phyloP scores from a whole-genome alignment of 2,797 vertebrate genomes.

The Acestrorhynchus altus region DNA sequence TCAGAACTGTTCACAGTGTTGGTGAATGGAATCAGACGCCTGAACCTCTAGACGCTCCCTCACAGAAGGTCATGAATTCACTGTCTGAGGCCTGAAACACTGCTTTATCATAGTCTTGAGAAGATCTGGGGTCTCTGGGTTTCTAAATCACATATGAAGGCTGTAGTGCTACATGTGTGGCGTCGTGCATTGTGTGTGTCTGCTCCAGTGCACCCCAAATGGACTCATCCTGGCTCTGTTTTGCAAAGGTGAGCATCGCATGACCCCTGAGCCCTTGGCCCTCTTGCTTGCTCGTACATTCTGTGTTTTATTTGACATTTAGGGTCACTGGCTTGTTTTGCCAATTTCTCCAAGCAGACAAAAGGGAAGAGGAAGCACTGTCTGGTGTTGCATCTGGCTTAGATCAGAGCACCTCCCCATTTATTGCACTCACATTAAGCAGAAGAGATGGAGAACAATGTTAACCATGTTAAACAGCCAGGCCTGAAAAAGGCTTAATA shows the following conservation, averaged over 20 bases:
- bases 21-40: too few relatives aligned
- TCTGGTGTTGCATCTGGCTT: conserved; percentile 19
- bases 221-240: not conserved
- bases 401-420: not conserved
- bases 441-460: not conserved
- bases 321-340: not conserved
- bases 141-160: too few relatives aligned
- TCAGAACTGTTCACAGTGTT: too few relatives aligned
- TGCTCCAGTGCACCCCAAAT: conserved; percentile 17
- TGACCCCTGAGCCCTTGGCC: not conserved
- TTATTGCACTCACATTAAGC: not conserved
- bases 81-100: too few relatives aligned
- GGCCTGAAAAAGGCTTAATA: not conserved
- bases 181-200: conserved; percentile 1
- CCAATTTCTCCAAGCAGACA: not conserved
- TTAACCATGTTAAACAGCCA: not conserved
- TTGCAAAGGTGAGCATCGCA: conserved; percentile 23
- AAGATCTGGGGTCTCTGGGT: too few relatives aligned
- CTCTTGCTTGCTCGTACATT: conserved; percentile 9
- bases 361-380: not conserved
- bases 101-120: too few relatives aligned
- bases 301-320: conserved; percentile 36
- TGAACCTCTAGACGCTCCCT: too few relatives aligned
- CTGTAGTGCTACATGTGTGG: too few relatives aligned
- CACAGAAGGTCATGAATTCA: too few relatives aligned